Percentiles rank a stretch among this genome's conserved stretches.
Evolutionary conservation across 2,113 vertebrate genomes (phyloP).

Genomic region (Panthera tigris): DNA sequence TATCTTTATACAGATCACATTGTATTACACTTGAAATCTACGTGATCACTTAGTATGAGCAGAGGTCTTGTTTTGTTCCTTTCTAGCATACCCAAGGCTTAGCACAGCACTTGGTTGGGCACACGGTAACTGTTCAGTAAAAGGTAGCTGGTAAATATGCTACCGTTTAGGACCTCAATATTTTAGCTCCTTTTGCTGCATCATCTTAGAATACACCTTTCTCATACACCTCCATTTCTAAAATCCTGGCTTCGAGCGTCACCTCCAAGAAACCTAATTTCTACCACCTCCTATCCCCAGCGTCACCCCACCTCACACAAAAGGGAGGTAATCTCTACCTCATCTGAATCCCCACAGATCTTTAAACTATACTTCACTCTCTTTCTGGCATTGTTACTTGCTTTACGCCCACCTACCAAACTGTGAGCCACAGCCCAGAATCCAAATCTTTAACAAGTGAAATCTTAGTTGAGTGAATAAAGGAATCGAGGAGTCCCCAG

Average conservation of each 20-base stretch:
- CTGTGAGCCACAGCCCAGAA: neutral
- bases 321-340: neutral
- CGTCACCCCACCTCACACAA: neutral
- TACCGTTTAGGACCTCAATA: neutral
- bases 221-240: neutral
- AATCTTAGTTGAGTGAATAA: neutral
- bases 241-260: neutral
- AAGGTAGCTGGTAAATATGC: neutral
- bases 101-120: neutral
- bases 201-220: neutral
- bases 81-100: neutral
- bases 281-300: neutral
- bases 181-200: neutral
- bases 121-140: neutral
- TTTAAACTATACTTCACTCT: neutral
- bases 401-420: neutral
- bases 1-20: neutral
- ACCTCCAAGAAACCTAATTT: neutral
- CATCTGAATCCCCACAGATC: neutral
- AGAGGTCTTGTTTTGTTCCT: neutral
- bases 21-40: neutral
- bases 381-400: neutral
- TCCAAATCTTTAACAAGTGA: neutral
- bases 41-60: neutral
- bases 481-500: neutral